phyloP scores from a whole-genome alignment of 2,888 invertebrate species.

The Drosophila nigricruria region DNA sequence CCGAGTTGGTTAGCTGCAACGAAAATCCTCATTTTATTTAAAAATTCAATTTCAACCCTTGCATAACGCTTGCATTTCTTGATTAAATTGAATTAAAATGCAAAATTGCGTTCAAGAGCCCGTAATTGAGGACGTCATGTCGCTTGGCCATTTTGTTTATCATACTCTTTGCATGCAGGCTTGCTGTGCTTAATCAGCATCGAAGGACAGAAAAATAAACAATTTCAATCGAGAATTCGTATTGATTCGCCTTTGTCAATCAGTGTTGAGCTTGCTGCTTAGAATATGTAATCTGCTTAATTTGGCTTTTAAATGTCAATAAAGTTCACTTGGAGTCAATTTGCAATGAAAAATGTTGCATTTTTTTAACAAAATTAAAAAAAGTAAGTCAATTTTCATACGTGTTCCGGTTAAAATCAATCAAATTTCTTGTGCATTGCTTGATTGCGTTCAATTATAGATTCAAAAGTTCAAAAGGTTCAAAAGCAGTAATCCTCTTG shows the following conservation, averaged over 20 bases:
- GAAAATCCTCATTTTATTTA: conserved; percentile 20
- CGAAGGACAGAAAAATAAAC: neutral
- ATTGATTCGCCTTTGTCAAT: neutral
- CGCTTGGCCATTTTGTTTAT: conserved; percentile 26
- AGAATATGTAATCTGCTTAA: neutral
- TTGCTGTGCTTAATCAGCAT: neutral
- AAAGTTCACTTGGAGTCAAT: neutral
- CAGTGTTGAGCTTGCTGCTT: neutral
- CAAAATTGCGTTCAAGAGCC: conserved; percentile 13
- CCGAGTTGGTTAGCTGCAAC: conserved; percentile 86
- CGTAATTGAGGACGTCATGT: conserved; percentile 8
- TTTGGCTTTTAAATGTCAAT: neutral
- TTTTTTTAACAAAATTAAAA: neutral
- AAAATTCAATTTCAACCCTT: conserved; percentile 11
- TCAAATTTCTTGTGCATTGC: neutral
- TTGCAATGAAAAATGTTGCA: neutral
- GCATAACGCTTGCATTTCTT: conserved; percentile 11
- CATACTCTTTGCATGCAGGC: neutral
- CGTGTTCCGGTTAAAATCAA: too few species aligned
- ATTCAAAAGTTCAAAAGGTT: conserved; percentile 1
- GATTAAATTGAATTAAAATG: conserved; percentile 35
- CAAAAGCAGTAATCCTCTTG: neutral
- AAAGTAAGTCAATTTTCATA: neutral
- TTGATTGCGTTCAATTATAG: neutral
- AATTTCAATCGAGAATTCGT: neutral